phyloP scores from a whole-genome alignment of 2,113 vertebrate species.

The Tinamus guttatus region DNA sequence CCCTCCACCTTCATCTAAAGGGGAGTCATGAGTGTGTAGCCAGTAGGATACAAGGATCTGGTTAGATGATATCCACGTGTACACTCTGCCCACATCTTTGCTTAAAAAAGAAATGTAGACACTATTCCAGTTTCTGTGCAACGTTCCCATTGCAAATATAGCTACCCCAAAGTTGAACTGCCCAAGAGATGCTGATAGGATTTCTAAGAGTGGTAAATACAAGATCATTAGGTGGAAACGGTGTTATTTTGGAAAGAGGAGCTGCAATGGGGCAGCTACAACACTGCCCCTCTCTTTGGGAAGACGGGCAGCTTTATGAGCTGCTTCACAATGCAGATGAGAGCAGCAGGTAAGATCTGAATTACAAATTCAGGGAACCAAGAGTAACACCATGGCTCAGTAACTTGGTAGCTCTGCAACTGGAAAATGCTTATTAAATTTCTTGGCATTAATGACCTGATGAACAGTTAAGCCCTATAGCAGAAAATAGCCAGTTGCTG shows the following conservation, averaged over 20 bases:
- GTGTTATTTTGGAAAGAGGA: background rate
- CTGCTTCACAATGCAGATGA: background rate
- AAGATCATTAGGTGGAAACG: background rate
- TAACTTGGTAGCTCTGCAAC: background rate
- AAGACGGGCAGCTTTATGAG: background rate
- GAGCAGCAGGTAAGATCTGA: background rate
- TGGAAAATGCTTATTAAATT: background rate
- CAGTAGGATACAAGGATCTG: background rate
- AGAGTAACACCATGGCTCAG: background rate
- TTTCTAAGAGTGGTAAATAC: background rate
- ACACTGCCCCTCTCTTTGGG: background rate
- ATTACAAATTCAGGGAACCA: background rate
- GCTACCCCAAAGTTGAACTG: background rate
- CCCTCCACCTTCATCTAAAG: background rate
- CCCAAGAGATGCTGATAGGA: background rate
- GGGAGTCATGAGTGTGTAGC: rapidly evolving
- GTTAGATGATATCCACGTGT: rapidly evolving
- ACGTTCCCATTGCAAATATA: background rate
- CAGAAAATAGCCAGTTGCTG: background rate
- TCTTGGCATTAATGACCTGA: background rate
- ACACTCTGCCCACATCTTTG: background rate
- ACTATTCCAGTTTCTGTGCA: background rate
- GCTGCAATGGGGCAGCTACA: background rate
- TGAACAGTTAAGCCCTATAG: background rate
- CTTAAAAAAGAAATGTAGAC: background rate